Evolutionary conservation across 1,140 invertebrate species (phyloP).

Genomic region (Laupala kohalensis): DNA sequence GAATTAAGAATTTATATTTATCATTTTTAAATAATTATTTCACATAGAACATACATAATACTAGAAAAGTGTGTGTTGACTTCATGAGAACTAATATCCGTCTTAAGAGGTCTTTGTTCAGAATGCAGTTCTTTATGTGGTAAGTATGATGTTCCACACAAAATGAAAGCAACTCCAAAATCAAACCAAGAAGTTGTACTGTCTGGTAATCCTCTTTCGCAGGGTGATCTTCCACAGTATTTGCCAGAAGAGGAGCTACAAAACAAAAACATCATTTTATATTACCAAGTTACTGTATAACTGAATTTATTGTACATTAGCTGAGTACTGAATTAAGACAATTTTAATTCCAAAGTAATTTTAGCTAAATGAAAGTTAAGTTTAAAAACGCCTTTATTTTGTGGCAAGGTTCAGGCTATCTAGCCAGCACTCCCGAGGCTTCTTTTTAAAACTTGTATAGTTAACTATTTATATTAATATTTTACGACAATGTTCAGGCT

Average conservation of each 20-base stretch:
- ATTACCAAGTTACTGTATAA: not conserved
- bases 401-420: not conserved
- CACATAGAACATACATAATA: constrained; percentile 63
- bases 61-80: constrained; percentile 94
- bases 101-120: constrained; percentile 90
- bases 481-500: too few relatives aligned
- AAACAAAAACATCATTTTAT: constrained; percentile 18
- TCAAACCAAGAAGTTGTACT: constrained; percentile 85
- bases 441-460: too few relatives aligned
- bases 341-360: too few relatives aligned
- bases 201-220: constrained; percentile 90
- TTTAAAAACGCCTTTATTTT: too few relatives aligned
- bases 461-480: too few relatives aligned
- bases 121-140: constrained; percentile 96
- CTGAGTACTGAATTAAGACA: too few relatives aligned
- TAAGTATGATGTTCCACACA: constrained; percentile 99
- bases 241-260: constrained; percentile 72
- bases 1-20: too few relatives aligned
- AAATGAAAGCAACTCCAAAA: constrained; percentile 93
- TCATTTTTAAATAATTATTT: too few relatives aligned
- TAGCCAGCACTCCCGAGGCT: too few relatives aligned
- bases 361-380: too few relatives aligned
- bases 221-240: constrained; percentile 76
- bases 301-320: too few relatives aligned
- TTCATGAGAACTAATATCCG: constrained; percentile 93